Conservation (phyloP, 2,113 vertebrate genomes). For the Procavia capensis region DNA sequence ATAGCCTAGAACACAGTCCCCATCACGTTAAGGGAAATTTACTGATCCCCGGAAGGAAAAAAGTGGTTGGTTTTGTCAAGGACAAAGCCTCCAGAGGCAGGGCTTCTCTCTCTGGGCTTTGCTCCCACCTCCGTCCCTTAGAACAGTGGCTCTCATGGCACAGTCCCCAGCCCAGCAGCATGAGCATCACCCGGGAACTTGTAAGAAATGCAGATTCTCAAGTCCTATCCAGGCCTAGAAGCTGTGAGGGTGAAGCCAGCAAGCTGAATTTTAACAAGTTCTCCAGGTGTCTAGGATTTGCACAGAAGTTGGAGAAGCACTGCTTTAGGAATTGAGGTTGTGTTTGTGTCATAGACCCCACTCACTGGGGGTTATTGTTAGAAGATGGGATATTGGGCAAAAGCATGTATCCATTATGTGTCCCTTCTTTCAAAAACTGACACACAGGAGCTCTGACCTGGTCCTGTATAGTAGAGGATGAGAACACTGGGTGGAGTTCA, state of each 20-base stretch:
- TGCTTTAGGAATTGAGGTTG: not conserved
- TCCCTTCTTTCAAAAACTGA: not conserved
- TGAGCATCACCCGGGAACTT: not conserved
- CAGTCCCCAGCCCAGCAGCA: not conserved
- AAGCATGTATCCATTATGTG: not conserved
- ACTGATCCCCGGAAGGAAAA: not conserved
- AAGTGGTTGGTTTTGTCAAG: not conserved
- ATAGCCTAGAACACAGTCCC: not conserved
- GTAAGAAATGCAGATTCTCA: not conserved
- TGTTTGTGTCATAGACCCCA: no score
- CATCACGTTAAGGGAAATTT: not conserved
- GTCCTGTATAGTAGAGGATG: not conserved
- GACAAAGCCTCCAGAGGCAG: not conserved
- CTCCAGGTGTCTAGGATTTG: not conserved
- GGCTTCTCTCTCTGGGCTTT: not conserved
- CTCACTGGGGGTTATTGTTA: not conserved
- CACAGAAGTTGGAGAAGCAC: not conserved
- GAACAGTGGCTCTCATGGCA: not conserved
- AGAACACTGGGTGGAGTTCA: not conserved
- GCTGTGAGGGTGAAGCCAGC: not conserved
- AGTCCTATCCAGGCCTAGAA: not conserved
- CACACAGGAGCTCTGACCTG: not conserved
- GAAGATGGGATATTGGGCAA: not conserved
- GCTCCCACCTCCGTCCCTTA: not conserved
- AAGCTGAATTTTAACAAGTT: not conserved